A percentile compares a stretch with the other conserved stretches of the same genome.
Evolutionary conservation across 2,113 vertebrate genomes (phyloP).

Genomic region (Macroglossus sobrinus): DNA sequence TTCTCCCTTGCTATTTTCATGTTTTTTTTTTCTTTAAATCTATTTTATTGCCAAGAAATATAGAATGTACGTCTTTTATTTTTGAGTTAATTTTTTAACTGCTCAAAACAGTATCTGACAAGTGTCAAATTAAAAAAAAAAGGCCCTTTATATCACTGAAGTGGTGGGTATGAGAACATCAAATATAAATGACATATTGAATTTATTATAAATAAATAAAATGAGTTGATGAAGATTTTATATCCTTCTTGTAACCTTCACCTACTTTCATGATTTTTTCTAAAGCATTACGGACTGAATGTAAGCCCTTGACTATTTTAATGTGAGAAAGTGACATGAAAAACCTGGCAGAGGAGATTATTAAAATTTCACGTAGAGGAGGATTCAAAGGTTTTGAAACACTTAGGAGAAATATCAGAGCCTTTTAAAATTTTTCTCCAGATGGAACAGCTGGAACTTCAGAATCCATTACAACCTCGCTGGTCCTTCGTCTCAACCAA

Average conservation of each 20-base stretch:
- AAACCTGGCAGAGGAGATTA: constrained; percentile 3
- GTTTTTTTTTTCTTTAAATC: neutral
- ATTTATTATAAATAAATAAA: constrained; percentile 4
- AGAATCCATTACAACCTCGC: neutral
- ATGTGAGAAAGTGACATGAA: neutral
- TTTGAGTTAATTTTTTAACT: neutral
- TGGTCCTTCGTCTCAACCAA: neutral
- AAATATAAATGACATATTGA: neutral
- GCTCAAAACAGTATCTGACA: neutral
- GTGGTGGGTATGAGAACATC: no score
- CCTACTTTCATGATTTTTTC: neutral
- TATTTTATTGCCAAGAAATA: neutral
- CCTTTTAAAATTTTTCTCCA: constrained; percentile 31
- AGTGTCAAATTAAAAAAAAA: neutral
- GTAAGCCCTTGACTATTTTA: neutral
- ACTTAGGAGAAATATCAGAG: constrained; percentile 23
- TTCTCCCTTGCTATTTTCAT: neutral
- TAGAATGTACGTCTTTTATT: neutral
- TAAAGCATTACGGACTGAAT: neutral
- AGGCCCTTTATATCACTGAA: neutral
- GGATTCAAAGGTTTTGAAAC: constrained; percentile 44
- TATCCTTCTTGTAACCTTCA: neutral
- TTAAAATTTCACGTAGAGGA: neutral
- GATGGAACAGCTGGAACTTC: constrained; percentile 20
- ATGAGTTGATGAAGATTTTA: neutral